A percentile compares a stretch with the other conserved stretches of the same genome.
Conservation (phyloP, 2,113 vertebrate genomes). For the Sminthopsis crassicaudata region DNA sequence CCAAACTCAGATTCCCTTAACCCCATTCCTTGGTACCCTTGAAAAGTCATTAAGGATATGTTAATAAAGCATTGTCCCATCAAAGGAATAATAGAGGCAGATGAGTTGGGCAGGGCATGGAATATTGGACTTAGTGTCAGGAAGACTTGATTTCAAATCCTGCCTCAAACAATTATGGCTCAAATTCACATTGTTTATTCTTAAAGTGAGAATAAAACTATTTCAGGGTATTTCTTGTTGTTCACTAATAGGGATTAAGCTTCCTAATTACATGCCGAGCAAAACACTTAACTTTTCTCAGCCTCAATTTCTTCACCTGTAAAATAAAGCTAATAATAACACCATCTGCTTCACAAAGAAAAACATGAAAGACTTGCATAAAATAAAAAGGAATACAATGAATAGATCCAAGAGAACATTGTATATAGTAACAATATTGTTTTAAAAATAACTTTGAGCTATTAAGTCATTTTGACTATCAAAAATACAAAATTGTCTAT, state of each 20-base stretch:
- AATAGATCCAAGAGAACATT: too few relatives aligned
- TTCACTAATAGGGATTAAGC: background rate
- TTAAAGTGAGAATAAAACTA: background rate
- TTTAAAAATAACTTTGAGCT: too few relatives aligned
- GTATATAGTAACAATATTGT: too few relatives aligned
- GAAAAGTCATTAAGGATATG: too few relatives aligned
- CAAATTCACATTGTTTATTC: background rate
- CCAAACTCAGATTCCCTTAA: background rate
- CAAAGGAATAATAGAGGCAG: too few relatives aligned
- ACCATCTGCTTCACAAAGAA: background rate
- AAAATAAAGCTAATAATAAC: background rate
- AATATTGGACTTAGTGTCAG: background rate
- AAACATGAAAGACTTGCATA: too few relatives aligned
- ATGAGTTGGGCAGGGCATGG: background rate
- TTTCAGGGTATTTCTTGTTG: background rate
- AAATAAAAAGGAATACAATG: too few relatives aligned
- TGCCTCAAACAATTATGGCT: background rate
- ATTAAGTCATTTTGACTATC: too few relatives aligned
- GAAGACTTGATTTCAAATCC: background rate
- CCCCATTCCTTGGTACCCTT: background rate
- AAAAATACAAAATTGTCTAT: too few relatives aligned
- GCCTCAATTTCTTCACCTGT: background rate
- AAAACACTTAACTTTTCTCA: background rate
- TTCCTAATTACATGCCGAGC: background rate
- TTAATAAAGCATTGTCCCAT: too few relatives aligned